Evolutionary conservation across 1,140 invertebrate species (phyloP).

Genomic region (Lordiphosa collinella): DNA sequence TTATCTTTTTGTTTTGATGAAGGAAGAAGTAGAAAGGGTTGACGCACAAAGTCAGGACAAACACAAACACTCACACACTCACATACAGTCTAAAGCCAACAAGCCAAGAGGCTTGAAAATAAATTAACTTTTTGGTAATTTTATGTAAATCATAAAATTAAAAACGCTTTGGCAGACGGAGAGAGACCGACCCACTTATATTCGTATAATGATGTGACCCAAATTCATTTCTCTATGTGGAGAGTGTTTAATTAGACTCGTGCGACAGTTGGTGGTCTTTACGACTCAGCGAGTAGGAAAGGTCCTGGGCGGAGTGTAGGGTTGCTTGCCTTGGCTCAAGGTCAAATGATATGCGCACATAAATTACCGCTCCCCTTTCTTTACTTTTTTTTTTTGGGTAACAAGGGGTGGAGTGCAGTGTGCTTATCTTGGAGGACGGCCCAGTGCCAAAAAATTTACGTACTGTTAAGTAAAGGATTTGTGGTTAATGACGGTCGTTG

Average conservation of each 20-base stretch:
- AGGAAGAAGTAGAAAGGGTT: slow-evolving; percentile 24
- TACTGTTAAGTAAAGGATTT: slow-evolving; percentile 77
- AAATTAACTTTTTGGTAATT: slow-evolving; percentile 74
- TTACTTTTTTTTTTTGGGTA: too few species aligned
- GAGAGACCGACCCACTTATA: slow-evolving; percentile 61
- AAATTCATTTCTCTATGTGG: slow-evolving; percentile 73
- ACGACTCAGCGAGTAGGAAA: slow-evolving; percentile 44
- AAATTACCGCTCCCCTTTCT: slow-evolving; percentile 48
- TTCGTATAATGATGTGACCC: slow-evolving; percentile 77
- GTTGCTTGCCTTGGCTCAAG: slow-evolving; percentile 43
- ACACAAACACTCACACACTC: slow-evolving; percentile 19
- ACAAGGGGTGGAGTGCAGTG: not conserved
- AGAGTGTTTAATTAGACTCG: slow-evolving; percentile 72
- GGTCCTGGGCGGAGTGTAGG: not conserved
- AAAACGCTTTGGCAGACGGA: slow-evolving; percentile 28
- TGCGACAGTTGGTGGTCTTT: slow-evolving; percentile 60
- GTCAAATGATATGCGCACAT: slow-evolving; percentile 68
- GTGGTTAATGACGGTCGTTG: slow-evolving; percentile 67
- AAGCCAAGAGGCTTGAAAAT: slow-evolving; percentile 63
- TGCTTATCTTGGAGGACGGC: slow-evolving; percentile 60
- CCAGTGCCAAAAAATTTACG: slow-evolving; percentile 66
- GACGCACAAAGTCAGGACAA: slow-evolving; percentile 39
- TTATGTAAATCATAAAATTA: slow-evolving; percentile 64
- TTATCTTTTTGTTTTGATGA: slow-evolving; percentile 17
- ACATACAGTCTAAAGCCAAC: slow-evolving; percentile 29